Evolutionary conservation across 2,797 vertebrate species (phyloP).

Genomic region (Fringilla coelebs): DNA sequence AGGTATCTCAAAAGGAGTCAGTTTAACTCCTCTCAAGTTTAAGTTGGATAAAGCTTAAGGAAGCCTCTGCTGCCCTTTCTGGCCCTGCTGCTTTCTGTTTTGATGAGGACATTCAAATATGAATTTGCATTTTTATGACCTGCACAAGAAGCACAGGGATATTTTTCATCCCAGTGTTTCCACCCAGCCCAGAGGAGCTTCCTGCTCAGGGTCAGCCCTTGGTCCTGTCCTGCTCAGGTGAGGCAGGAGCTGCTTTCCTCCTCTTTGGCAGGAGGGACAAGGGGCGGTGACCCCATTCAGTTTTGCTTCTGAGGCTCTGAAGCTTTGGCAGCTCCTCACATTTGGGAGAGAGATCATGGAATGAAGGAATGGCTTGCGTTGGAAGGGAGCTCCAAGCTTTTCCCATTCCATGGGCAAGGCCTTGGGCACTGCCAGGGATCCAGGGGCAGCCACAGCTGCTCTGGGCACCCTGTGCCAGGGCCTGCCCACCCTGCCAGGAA

Average conservation of each 20-base stretch:
- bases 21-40: background rate
- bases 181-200: background rate
- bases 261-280: background rate
- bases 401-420: accelerated
- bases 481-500: too few species aligned
- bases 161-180: background rate
- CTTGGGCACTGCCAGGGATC: background rate
- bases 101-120: background rate
- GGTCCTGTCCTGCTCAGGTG: background rate
- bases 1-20: background rate
- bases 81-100: background rate
- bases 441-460: background rate
- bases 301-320: background rate
- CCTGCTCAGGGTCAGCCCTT: background rate
- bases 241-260: background rate
- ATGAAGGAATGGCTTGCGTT: background rate
- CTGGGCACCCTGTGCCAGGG: background rate
- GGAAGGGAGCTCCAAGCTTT: background rate
- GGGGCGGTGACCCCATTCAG: too few species aligned
- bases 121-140: background rate
- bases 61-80: background rate
- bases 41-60: background rate
- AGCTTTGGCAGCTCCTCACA: background rate
- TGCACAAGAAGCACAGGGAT: background rate
- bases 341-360: background rate